A percentile compares a stretch with the other conserved stretches of the same genome.
Conservation (phyloP, 2,113 vertebrate genomes). For the Lophotis ruficrista region DNA sequence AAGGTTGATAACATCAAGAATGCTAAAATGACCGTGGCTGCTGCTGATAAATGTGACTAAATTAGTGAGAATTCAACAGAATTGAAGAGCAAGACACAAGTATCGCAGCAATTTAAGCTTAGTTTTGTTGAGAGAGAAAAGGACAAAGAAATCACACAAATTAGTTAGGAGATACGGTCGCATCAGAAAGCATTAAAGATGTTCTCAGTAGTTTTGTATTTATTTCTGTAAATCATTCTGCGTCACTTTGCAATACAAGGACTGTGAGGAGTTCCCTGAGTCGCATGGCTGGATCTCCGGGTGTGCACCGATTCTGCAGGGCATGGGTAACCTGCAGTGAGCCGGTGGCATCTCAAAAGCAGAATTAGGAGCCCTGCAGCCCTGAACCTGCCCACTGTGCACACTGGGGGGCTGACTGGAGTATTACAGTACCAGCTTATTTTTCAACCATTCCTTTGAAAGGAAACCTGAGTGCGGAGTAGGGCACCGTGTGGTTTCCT, state of each 20-base stretch:
- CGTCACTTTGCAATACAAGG: neutral
- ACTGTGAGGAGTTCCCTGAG: neutral
- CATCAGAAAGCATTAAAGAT: neutral
- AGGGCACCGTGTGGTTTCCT: rapidly evolving
- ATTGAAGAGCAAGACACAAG: neutral
- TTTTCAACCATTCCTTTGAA: neutral
- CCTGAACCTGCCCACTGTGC: neutral
- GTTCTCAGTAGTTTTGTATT: neutral
- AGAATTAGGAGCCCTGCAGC: neutral
- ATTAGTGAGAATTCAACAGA: neutral
- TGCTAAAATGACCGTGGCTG: neutral
- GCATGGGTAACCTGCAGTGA: rapidly evolving
- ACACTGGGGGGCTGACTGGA: neutral
- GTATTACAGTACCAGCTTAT: neutral
- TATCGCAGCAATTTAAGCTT: neutral
- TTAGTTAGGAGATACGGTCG: neutral
- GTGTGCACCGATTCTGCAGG: rapidly evolving
- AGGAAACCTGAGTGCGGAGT: neutral
- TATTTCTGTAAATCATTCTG: neutral
- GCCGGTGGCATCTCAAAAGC: neutral
- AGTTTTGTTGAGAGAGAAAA: neutral
- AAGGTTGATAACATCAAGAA: neutral
- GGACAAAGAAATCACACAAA: neutral
- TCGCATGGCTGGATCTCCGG: rapidly evolving
- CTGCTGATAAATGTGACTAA: neutral